A percentile compares a stretch with the other conserved stretches of the same genome.
phyloP scores from a whole-genome alignment of 2,797 vertebrate genomes.

The Siniperca obscura region DNA sequence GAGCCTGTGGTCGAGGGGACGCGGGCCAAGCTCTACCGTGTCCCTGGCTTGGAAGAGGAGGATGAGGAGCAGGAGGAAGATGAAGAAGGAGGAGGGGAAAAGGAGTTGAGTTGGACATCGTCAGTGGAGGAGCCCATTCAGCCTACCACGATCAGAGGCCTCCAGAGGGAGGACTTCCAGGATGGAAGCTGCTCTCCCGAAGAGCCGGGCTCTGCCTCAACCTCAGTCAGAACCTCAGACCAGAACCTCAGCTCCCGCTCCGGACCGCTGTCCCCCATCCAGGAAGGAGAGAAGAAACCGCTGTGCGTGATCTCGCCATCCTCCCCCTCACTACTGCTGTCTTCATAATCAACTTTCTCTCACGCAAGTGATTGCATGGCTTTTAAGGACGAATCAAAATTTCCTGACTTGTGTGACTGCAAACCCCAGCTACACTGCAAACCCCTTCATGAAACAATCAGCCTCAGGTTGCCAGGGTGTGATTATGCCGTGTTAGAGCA shows the following conservation, averaged over 20 bases:
- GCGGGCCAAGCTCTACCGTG: constrained; percentile 68
- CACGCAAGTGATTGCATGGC: constrained; percentile 63
- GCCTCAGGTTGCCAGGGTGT: background rate
- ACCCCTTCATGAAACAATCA: background rate
- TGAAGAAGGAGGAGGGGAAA: constrained; percentile 60
- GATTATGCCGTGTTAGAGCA: background rate
- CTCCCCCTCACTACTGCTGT: constrained; percentile 2
- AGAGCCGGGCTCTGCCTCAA: constrained; percentile 57
- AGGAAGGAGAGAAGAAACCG: constrained; percentile 70
- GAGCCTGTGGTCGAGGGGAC: constrained; percentile 31
- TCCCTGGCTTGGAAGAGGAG: constrained; percentile 72
- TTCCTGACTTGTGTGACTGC: constrained; percentile 57
- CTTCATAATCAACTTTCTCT: constrained; percentile 22
- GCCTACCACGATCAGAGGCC: constrained; percentile 64
- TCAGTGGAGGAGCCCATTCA: constrained; percentile 81
- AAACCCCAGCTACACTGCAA: constrained; percentile 52
- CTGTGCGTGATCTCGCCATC: constrained; percentile 77
- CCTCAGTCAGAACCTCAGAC: constrained; percentile 57
- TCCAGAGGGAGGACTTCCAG: constrained; percentile 75
- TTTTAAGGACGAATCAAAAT: constrained; percentile 53
- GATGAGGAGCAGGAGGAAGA: constrained; percentile 68
- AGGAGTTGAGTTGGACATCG: constrained; percentile 72
- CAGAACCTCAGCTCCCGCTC: constrained; percentile 54
- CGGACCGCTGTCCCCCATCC: constrained; percentile 75
- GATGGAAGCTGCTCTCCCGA: constrained; percentile 77